Percentiles rank a stretch among this genome's conserved stretches.
These are phyloP conservation scores for Sinodicranocentrus sp. DNA, from an alignment of 2,888 invertebrate genomes.

Conservation along the genomic window DNA sequence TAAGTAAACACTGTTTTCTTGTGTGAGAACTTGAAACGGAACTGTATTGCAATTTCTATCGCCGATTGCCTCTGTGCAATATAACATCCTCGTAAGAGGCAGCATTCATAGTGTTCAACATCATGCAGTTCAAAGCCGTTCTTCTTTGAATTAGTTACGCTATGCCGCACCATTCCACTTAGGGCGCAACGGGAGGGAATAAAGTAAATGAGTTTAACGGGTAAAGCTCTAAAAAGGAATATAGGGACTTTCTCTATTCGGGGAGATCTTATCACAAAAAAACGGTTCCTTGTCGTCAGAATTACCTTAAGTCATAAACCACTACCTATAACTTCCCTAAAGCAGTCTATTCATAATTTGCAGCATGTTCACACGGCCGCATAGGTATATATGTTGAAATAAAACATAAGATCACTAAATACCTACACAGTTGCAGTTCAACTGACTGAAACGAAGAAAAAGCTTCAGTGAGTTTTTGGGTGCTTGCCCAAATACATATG, in stretches of 20 bases:
- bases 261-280: background rate
- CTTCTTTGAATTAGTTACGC: slow-evolving; percentile 8
- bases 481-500: slow-evolving; percentile 8
- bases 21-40: background rate
- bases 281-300: background rate
- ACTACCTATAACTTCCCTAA: no score
- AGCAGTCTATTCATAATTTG: no score
- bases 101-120: no score
- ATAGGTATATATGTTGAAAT: no score
- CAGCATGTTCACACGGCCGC: no score
- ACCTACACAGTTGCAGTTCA: no score
- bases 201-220: background rate
- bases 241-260: background rate
- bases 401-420: no score
- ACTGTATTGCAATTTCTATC: background rate
- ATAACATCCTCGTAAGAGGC: background rate
- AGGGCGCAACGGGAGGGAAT: background rate
- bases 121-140: background rate
- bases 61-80: background rate
- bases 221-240: background rate
- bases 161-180: background rate
- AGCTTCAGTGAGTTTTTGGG: background rate
- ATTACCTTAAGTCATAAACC: no score
- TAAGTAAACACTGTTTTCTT: no score
- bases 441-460: slow-evolving; percentile 5